phyloP scores from a whole-genome alignment of 2,797 vertebrate genomes.

The Darevskia mixta region DNA sequence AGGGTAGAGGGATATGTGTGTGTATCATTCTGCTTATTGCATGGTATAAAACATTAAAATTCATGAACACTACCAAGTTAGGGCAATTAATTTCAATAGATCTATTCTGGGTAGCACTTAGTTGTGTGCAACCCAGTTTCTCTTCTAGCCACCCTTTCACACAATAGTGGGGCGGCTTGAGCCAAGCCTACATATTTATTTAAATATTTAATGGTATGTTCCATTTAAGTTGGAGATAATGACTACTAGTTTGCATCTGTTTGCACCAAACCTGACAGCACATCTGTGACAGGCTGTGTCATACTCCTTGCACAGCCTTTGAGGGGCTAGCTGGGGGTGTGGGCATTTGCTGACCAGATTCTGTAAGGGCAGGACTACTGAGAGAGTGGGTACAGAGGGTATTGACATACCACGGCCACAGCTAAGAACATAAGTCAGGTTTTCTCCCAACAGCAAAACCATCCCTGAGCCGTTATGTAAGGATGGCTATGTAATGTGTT shows the following conservation, averaged over 20 bases:
- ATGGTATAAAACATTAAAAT: no score
- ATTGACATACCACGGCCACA: no score
- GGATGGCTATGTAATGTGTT: neutral
- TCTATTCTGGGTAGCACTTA: no score
- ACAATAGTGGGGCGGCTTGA: neutral
- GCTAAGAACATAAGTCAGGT: neutral
- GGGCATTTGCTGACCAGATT: neutral
- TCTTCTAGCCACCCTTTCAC: no score
- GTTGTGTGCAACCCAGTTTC: no score
- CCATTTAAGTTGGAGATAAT: neutral
- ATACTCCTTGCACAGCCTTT: neutral
- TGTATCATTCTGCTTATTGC: no score
- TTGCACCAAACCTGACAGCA: neutral
- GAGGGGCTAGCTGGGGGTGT: neutral
- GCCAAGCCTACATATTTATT: neutral
- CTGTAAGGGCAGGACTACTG: neutral
- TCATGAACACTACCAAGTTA: no score
- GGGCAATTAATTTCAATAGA: no score
- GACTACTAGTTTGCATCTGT: neutral
- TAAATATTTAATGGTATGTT: neutral
- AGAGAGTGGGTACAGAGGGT: no score
- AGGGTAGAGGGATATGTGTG: neutral
- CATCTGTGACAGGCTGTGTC: neutral
- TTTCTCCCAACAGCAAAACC: neutral
- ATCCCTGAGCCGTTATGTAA: neutral